Base-by-base conservation (phyloP, 2,888 invertebrate genomes). In the Cryptocheilus praepositus region DNA sequence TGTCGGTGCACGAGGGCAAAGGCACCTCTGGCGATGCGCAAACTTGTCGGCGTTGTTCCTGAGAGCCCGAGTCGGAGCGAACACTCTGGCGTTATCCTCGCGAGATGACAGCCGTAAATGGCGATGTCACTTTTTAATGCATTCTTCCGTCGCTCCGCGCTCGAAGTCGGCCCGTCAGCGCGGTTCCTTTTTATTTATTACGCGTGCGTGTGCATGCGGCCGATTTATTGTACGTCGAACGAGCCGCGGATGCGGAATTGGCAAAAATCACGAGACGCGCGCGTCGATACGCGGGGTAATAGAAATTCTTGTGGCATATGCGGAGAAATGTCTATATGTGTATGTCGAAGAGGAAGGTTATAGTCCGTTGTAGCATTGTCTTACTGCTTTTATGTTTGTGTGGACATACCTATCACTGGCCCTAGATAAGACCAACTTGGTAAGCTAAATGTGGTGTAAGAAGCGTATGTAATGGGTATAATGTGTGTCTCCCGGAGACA, bases 101-200 rank as follows among this genome's bases (percentile, higher is more conserved):
- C 76, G 78, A 77, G 74, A 80, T 75, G 76, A 74, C 77, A 70
- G 64, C 78, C 74, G 71, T 81, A 77, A 82, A 79, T 76, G 80
- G 77, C 68, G 64, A 70, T 67, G 71, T 66, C 56, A 69, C 68
- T 76, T 81, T 79, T 80, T 78, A 73, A 76, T 54, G 63, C 69
- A 64, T 78, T 75, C 68, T 62, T 61, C 75, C 57, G 69, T 70
- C 70, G 68, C 46, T 36, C 61, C 59, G 52, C 46, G 22, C 58
- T 60, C 64, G 43, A 21, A 28, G 46, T 19, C 53, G 57, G 19
- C 21, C 5, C n/a, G 16, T 43, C 22, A 25, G 45, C 36, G 43
- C 43, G 28, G 4, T n/a, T 11, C 15, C 56, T 56, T 56, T 56
- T 56, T 56, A 3, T 54, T 54, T 54, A 54, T 28, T 36, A 36